Evolutionary conservation across 2,888 invertebrate genomes (phyloP), one percentile per base, ranked within the genome.

Genomic region (Synergus itoensis): DNA sequence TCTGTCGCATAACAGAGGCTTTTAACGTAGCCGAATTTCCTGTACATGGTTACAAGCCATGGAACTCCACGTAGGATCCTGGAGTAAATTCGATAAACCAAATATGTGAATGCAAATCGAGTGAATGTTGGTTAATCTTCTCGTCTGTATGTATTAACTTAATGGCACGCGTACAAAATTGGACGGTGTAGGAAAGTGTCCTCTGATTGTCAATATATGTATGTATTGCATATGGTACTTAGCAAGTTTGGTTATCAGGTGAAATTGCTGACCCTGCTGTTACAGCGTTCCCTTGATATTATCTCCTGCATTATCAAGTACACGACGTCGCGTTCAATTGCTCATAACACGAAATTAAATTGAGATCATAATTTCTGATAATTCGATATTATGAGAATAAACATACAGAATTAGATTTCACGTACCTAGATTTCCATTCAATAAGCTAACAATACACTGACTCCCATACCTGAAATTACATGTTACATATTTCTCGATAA

Each of bases 41-140:
- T 64, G 28, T 57, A 57, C 57, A 57, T 8, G n/a, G 18, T 57
- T 18, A 57, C 18, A 18, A 57, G 57, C n/a, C 18, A 57, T 36
- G 40, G n/a, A 40, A 36, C 64, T 64, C n/a, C 1, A 28, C 36
- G 36, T 16, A 48, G 28, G 11, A 16, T 48, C 18, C 69, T 43
- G 28, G 48, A 69, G 28, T 69, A 48, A 69, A 69, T 69, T 36
- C 45, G 45, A 69, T 69, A 69, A 69, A 36, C 69, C 28, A 69
- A 21, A 45, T 28, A 69, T 45, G 67, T 28, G 45, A 12, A 14
- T 63, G 21, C 18, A 48, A 45, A 48, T 45, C 48, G 18, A 67
- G 18, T 7, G 28, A 45, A 21, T 11, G 28, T 69, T 48, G 48
- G 45, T 69, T 8, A 14, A 45, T n/a, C 48, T 69, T 28, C 48